These are phyloP conservation scores for Alouatta palliata DNA, from an alignment of 2,113 vertebrate genomes.

Conservation along the genomic window DNA sequence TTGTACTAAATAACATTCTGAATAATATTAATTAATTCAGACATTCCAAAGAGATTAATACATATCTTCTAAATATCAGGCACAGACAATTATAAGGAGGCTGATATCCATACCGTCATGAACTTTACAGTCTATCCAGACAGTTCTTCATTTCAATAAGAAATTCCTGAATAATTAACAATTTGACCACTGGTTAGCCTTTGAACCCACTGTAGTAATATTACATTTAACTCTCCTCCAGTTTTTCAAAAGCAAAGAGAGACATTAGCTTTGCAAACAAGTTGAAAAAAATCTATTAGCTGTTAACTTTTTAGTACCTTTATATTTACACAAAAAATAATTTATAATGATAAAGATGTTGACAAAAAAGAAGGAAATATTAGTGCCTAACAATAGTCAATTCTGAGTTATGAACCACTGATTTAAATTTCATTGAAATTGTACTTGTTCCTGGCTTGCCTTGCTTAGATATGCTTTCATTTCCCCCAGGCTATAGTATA, in stretches of 20 bases:
- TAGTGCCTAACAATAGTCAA: neutral
- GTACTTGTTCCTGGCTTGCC: neutral
- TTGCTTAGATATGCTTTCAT: constrained; percentile 32
- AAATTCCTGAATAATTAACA: neutral
- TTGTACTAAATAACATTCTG: neutral
- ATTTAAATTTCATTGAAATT: constrained; percentile 43
- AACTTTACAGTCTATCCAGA: neutral
- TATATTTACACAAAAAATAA: neutral
- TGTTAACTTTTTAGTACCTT: neutral
- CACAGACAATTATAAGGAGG: neutral
- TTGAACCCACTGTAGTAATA: neutral
- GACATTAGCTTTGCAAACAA: neutral
- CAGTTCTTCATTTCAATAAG: neutral
- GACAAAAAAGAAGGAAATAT: neutral
- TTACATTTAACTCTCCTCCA: neutral
- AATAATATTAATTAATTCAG: neutral
- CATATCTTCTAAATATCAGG: neutral
- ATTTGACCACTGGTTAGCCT: neutral
- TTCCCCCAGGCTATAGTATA: neutral
- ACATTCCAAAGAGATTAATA: neutral
- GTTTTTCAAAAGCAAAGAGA: neutral
- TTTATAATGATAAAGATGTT: neutral
- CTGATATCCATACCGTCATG: neutral
- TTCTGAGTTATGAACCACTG: neutral
- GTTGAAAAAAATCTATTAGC: neutral